Evolutionary conservation across 2,797 vertebrate genomes (phyloP).

Genomic region (Argyrosomus regius): DNA sequence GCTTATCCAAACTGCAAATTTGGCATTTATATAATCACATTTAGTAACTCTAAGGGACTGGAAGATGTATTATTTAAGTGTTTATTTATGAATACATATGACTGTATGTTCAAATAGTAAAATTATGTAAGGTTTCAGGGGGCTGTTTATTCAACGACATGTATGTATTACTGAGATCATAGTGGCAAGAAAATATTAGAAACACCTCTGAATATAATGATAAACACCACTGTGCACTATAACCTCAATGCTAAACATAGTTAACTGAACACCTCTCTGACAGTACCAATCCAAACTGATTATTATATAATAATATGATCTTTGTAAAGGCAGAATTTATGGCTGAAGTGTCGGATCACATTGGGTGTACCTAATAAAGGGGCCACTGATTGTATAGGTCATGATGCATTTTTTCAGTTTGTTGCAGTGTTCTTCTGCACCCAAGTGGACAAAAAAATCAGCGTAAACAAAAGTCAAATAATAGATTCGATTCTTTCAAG

Average conservation of each 20-base stretch:
- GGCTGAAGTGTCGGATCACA: background rate
- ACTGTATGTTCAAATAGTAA: no score
- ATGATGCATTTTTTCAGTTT: slow-evolving; percentile 4
- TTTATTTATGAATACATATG: no score
- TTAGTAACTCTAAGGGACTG: no score
- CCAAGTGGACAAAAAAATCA: background rate
- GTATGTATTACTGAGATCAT: background rate
- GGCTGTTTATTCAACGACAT: background rate
- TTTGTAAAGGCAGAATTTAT: background rate
- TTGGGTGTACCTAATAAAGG: background rate
- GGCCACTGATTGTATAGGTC: background rate
- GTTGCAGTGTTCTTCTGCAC: background rate
- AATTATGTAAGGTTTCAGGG: background rate
- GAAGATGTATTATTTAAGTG: no score
- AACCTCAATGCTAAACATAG: background rate
- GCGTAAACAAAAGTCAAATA: slow-evolving; percentile 6
- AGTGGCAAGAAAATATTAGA: no score
- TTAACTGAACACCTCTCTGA: background rate
- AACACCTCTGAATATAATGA: no score
- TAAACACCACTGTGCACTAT: no score
- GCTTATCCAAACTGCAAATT: no score
- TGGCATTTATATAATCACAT: no score
- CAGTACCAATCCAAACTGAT: background rate
- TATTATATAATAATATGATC: background rate
- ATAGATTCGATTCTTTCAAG: slow-evolving; percentile 10